A percentile compares a stretch with the other conserved stretches of the same genome.
These are phyloP conservation scores for Trematocara macrostoma DNA, from an alignment of 2,113 vertebrate genomes.

Conservation along the genomic window DNA sequence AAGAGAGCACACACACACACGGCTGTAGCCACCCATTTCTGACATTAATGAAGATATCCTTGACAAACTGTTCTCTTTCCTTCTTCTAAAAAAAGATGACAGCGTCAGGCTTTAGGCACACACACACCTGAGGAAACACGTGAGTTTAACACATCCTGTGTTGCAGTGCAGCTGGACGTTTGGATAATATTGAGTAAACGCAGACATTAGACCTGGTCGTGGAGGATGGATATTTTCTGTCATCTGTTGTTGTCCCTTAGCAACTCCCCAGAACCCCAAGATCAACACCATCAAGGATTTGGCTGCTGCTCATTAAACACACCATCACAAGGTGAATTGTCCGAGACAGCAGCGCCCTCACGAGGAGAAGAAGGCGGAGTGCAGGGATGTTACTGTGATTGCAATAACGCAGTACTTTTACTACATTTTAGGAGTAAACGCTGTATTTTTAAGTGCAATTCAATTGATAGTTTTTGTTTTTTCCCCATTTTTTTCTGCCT, in stretches of 20 bases:
- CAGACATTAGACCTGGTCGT: neutral
- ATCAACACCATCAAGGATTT: neutral
- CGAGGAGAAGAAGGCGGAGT: neutral
- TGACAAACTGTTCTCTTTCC: neutral
- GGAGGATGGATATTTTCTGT: neutral
- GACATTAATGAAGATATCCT: conserved; percentile 9
- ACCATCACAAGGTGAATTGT: neutral
- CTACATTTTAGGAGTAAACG: neutral
- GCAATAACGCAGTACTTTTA: neutral
- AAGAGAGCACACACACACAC: neutral
- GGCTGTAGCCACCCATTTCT: neutral
- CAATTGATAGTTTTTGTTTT: neutral
- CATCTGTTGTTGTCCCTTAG: neutral
- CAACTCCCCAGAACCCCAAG: neutral
- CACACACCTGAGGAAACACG: neutral
- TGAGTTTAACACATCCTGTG: neutral
- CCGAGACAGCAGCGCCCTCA: conserved; percentile 6
- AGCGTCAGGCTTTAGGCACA: neutral
- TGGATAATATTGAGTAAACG: too few relatives aligned
- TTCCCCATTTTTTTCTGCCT: neutral
- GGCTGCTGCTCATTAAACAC: neutral
- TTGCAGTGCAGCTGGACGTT: neutral
- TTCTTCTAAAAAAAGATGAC: neutral
- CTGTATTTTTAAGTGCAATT: neutral
- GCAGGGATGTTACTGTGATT: neutral